A percentile compares a stretch with the other conserved stretches of the same genome.
Conservation (phyloP, 2,113 vertebrate genomes). For the Athene noctua region DNA sequence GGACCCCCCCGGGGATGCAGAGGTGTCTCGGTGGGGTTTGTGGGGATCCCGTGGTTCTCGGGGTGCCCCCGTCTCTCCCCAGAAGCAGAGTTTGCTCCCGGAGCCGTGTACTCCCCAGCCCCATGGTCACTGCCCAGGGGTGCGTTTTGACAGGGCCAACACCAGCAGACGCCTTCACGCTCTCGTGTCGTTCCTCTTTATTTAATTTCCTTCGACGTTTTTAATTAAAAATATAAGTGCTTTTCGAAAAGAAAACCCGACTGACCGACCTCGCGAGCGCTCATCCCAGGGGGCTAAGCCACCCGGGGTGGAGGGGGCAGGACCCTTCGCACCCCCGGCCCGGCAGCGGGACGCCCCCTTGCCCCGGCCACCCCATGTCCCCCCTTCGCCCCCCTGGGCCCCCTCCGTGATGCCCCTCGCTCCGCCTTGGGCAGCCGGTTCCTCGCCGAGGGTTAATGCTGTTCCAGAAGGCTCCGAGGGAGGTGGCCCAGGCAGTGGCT, state of each 20-base stretch:
- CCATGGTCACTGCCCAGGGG: accelerated
- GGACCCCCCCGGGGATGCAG: background rate
- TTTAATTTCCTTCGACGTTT: accelerated
- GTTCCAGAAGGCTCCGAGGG: constrained; percentile 45
- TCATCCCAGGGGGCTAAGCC: background rate
- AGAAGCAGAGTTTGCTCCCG: accelerated
- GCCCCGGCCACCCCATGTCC: background rate
- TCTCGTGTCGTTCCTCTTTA: background rate
- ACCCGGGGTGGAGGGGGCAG: accelerated
- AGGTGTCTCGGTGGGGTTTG: accelerated
- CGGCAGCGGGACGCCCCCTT: background rate
- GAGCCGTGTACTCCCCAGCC: accelerated
- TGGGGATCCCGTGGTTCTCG: background rate
- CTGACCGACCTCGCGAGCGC: accelerated
- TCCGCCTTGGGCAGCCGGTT: background rate
- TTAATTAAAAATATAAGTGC: background rate
- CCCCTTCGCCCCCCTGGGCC: background rate
- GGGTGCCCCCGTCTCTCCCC: accelerated
- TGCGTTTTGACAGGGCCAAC: accelerated
- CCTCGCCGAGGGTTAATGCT: background rate
- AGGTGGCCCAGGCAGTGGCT: background rate
- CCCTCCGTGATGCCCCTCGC: background rate
- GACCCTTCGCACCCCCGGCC: accelerated
- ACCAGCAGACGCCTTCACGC: background rate
- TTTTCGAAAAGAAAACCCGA: background rate